Evolutionary conservation across 2,888 invertebrate species (phyloP).

Genomic region (Diaphora mendica): DNA sequence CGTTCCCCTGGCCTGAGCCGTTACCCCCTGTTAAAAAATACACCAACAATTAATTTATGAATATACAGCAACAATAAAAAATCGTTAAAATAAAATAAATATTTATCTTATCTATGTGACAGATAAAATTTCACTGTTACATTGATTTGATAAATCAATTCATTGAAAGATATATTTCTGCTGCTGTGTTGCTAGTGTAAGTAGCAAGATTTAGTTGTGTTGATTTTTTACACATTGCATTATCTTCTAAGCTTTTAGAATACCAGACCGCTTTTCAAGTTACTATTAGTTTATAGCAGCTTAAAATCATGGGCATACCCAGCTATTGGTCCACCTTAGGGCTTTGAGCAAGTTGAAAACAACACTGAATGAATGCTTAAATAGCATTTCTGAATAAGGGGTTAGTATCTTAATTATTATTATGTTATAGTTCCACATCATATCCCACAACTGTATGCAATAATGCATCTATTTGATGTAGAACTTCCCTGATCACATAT

Average conservation of each 20-base stretch:
- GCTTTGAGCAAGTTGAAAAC: no score
- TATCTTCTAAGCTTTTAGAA: neutral
- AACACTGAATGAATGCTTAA: no score
- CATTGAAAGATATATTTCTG: neutral
- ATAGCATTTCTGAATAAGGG: no score
- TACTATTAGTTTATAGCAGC: no score
- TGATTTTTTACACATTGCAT: neutral
- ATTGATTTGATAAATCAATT: neutral
- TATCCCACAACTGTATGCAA: neutral
- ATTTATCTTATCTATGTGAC: neutral
- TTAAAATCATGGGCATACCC: neutral
- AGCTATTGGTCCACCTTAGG: neutral
- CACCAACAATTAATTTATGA: slow-evolving; percentile 8
- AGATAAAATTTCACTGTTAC: neutral
- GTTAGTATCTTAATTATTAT: neutral
- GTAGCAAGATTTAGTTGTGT: neutral
- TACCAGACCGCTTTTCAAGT: no score
- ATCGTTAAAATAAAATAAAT: neutral
- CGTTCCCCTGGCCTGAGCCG: slow-evolving; percentile 82
- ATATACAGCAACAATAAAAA: neutral
- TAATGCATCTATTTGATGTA: no score
- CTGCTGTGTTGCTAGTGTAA: neutral
- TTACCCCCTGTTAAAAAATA: slow-evolving; percentile 73
- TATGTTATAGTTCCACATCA: neutral
- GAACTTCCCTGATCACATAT: neutral